Conservation (phyloP, 2,797 vertebrate species). For the Bradypus variegatus region DNA sequence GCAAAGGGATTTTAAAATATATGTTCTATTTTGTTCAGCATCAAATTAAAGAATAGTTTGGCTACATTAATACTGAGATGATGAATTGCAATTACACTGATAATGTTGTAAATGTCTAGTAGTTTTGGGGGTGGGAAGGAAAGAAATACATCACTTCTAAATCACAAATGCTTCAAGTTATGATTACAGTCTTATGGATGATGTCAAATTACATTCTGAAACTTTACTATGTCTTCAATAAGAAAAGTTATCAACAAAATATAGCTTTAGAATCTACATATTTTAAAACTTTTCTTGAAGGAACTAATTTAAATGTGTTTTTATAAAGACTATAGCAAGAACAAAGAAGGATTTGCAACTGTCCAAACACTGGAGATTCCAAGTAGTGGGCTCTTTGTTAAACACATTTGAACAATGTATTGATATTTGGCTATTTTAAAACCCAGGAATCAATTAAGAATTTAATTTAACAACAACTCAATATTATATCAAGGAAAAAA, state of each 20-base stretch:
- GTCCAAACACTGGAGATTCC: neutral
- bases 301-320: neutral
- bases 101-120: neutral
- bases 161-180: neutral
- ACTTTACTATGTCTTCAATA: neutral
- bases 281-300: neutral
- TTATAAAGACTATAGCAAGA: neutral
- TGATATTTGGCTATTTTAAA: neutral
- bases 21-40: neutral
- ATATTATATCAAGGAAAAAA: too few species aligned
- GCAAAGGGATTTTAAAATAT: neutral
- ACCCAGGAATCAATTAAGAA: neutral
- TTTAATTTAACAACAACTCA: neutral
- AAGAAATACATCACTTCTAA: neutral
- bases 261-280: neutral
- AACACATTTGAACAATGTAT: neutral
- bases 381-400: neutral
- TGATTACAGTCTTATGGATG: neutral
- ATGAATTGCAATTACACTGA: neutral
- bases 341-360: neutral
- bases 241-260: slow-evolving; percentile 10
- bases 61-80: neutral
- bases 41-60: neutral
- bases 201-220: neutral
- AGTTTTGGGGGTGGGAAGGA: neutral